These are phyloP conservation scores for Enteromius thamalakanensis DNA, from an alignment of 2,797 vertebrate species.

Conservation along the genomic window DNA sequence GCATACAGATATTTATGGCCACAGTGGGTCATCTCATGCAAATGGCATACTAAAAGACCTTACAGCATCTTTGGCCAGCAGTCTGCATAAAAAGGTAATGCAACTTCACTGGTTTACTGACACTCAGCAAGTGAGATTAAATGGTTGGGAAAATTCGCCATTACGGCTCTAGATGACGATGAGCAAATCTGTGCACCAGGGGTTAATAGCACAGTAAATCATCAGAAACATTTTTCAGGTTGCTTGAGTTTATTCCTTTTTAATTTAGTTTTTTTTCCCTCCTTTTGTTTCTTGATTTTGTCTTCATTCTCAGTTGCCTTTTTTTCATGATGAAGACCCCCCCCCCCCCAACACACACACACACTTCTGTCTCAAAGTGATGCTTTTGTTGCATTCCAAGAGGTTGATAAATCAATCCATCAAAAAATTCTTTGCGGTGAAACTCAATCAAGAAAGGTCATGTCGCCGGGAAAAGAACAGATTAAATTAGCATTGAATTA, in stretches of 20 bases:
- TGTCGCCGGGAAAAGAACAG: slow-evolving; percentile 99
- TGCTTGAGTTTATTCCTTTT: slow-evolving; percentile 70
- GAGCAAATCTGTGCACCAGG: slow-evolving; percentile 50
- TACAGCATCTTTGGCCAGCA: slow-evolving; percentile 56
- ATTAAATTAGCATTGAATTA: slow-evolving; percentile 99
- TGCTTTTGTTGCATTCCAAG: slow-evolving; percentile 98
- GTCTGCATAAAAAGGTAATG: slow-evolving; percentile 73
- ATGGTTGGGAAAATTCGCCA: slow-evolving; percentile 69
- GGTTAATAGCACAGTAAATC: slow-evolving; percentile 67
- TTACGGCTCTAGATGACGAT: slow-evolving; percentile 66
- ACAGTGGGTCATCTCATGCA: slow-evolving; percentile 67
- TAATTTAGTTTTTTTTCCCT: slow-evolving; percentile 68
- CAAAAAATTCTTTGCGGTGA: slow-evolving; percentile 99
- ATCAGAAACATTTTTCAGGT: slow-evolving; percentile 62
- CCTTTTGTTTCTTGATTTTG: slow-evolving; percentile 58
- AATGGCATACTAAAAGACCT: slow-evolving; percentile 68
- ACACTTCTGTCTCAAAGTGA: slow-evolving; percentile 81
- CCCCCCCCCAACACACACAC: not conserved
- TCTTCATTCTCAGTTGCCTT: slow-evolving; percentile 56
- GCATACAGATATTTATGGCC: slow-evolving; percentile 7
- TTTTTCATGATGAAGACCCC: slow-evolving; percentile 7
- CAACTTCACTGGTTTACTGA: slow-evolving; percentile 69
- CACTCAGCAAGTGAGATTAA: slow-evolving; percentile 69
- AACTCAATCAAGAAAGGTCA: slow-evolving; percentile 99
- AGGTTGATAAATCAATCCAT: slow-evolving; percentile 99